phyloP scores from a whole-genome alignment of 2,113 vertebrate genomes.

The Pygoscelis antarcticus region DNA sequence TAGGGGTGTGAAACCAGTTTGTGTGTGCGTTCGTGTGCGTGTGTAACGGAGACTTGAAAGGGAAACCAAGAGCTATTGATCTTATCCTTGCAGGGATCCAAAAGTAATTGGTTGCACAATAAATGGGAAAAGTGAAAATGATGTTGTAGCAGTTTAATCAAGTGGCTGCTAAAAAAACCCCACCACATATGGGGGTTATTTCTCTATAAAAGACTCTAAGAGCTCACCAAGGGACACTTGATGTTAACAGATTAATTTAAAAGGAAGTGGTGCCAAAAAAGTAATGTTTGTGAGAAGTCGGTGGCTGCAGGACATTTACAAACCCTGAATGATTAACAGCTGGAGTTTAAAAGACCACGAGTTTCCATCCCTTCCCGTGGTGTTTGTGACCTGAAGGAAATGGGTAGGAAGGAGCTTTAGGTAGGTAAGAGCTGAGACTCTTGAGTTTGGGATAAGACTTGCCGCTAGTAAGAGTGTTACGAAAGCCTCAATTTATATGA shows the following conservation, averaged over 20 bases:
- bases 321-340: not conserved
- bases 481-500: not conserved
- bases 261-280: not conserved
- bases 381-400: not conserved
- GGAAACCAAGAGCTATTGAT: not conserved
- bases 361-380: not conserved
- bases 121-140: not conserved
- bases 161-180: not conserved
- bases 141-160: not conserved
- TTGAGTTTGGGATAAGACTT: not conserved
- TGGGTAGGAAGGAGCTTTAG: not conserved
- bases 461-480: not conserved
- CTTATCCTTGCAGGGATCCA: not conserved
- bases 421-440: not conserved
- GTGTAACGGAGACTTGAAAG: not conserved
- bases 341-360: fast-evolving
- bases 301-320: not conserved
- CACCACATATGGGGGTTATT: not conserved
- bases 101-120: not conserved
- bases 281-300: not conserved
- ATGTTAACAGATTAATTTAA: not conserved
- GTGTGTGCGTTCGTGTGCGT: fast-evolving
- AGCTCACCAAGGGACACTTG: not conserved
- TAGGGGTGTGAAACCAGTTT: not conserved
- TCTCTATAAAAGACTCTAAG: not conserved